These are phyloP conservation scores for Ceratina australensis DNA, from an alignment of 1,140 invertebrate genomes.

Conservation along the genomic window DNA sequence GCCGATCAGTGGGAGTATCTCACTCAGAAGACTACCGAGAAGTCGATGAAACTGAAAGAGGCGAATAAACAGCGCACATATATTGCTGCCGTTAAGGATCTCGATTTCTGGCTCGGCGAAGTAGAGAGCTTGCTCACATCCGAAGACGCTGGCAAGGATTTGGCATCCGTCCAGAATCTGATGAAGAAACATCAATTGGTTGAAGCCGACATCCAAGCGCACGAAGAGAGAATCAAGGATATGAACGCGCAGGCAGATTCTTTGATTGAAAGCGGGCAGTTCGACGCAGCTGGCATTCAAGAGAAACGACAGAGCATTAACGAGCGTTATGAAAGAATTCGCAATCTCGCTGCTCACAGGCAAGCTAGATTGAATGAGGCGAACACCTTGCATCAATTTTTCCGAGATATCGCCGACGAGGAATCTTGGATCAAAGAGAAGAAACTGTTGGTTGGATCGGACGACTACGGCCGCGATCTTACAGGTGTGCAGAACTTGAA, in stretches of 20 bases:
- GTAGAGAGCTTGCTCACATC: slow-evolving; percentile 97
- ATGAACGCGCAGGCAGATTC: slow-evolving; percentile 97
- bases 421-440: slow-evolving; percentile 99
- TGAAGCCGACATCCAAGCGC: slow-evolving; percentile 97
- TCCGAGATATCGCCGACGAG: slow-evolving; percentile 99
- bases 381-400: slow-evolving; percentile 99
- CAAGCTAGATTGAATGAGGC: slow-evolving; percentile 95
- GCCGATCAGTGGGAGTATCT: slow-evolving; percentile 99
- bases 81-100: slow-evolving; percentile 99
- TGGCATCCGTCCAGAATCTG: slow-evolving; percentile 99
- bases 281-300: slow-evolving; percentile 95
- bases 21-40: slow-evolving; percentile 98
- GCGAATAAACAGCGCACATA: slow-evolving; percentile 99
- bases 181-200: slow-evolving; percentile 99
- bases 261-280: slow-evolving; percentile 95
- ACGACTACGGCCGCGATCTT: slow-evolving; percentile 98
- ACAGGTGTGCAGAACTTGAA: slow-evolving; percentile 98
- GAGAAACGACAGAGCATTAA: slow-evolving; percentile 96
- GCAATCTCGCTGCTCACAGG: slow-evolving; percentile 95
- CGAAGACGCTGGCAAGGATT: slow-evolving; percentile 98
- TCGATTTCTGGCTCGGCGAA: slow-evolving; percentile 99
- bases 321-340: slow-evolving; percentile 95
- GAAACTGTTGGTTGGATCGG: slow-evolving; percentile 97
- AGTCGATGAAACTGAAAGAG: slow-evolving; percentile 98
- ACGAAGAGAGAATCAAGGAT: slow-evolving; percentile 97